Base-by-base conservation (phyloP, 2,797 vertebrate genomes). In the Sebastes oblongus region DNA sequence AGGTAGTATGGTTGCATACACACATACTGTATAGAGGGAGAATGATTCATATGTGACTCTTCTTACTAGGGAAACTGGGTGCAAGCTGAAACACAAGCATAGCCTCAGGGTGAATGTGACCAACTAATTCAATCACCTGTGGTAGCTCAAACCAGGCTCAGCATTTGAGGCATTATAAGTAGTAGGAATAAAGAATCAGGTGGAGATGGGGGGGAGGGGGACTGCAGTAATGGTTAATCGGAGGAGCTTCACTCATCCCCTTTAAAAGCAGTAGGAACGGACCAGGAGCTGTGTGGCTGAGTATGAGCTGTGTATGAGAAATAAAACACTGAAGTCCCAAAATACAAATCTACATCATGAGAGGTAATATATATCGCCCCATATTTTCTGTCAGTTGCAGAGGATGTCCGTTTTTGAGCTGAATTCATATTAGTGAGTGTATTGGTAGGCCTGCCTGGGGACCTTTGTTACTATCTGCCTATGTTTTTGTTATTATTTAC, bases 1-100 rank as follows among this genome's bases (percentile, higher is more conserved):
- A 97, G 97, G 97, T 97, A 92, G 71, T n/a, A 29, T 42, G 4
- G 12, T 60, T 59, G 4, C 16, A 50, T 30, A 12, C 24, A 46
- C 42, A 46, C 42, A 46, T 46, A 46, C 42, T 46, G 42, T 69
- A 70, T 42, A 20, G 42, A 67, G 46, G 18, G 42, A 54, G 10
- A 66, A 20, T 25, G 3, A 7, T 59, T 64, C 22, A 6, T 32
- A 3, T 68, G 20, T 16, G 20, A n/a, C 22, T 34, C n/a, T 14
- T 29, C 8, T 54, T 8, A 8, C 22, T 16, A 20, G 10, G 42
- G 8, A 34, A 58, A 54, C 6, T 54, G 11, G 16, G 2, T 54
- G 71, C 39, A 16, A 52, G n/a, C 32, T 39, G 18, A 25, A 20
- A 34, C 16, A 8, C 14, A 30, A 24, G 13, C 8, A 9, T 4